These are phyloP conservation scores for Merodon equestris DNA, from an alignment of 2,888 invertebrate species.

Conservation along the genomic window DNA sequence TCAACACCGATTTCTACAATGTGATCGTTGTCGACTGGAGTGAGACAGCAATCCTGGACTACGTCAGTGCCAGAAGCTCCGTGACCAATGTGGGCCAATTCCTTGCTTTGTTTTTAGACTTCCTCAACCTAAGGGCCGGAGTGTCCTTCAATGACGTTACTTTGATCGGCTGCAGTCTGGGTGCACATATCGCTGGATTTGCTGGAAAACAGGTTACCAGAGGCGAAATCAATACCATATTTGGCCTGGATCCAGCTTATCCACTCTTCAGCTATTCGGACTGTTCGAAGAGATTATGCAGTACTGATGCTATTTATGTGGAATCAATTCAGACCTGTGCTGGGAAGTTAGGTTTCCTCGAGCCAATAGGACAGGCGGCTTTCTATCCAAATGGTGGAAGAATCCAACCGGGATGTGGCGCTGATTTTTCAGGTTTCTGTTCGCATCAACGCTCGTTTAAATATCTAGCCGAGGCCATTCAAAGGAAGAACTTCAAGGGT, in stretches of 20 bases:
- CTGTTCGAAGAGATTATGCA: slow-evolving; percentile 69
- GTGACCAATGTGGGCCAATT: slow-evolving; percentile 70
- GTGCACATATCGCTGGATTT: slow-evolving; percentile 81
- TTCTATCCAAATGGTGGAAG: slow-evolving; percentile 81
- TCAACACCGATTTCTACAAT: slow-evolving; percentile 80
- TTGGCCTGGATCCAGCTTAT: slow-evolving; percentile 74
- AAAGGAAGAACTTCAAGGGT: slow-evolving; percentile 71
- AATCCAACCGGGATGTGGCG: slow-evolving; percentile 80
- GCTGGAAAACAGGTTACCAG: slow-evolving; percentile 80
- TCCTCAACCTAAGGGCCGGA: slow-evolving; percentile 79
- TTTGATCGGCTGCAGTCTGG: slow-evolving; percentile 81
- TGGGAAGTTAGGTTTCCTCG: slow-evolving; percentile 71
- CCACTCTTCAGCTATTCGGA: slow-evolving; percentile 71
- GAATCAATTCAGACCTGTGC: slow-evolving; percentile 74
- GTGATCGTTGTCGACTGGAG: slow-evolving; percentile 82
- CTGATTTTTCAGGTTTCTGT: slow-evolving; percentile 77
- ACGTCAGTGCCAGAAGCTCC: slow-evolving; percentile 79
- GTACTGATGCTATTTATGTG: slow-evolving; percentile 72
- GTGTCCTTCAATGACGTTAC: slow-evolving; percentile 78
- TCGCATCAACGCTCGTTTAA: slow-evolving; percentile 78
- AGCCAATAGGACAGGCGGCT: slow-evolving; percentile 78
- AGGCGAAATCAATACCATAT: slow-evolving; percentile 80
- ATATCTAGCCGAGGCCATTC: slow-evolving; percentile 79
- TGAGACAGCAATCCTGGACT: slow-evolving; percentile 80
- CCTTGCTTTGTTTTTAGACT: slow-evolving; percentile 71